phyloP scores from a whole-genome alignment of 1,140 invertebrate species.

The Drosophila athabasca region DNA sequence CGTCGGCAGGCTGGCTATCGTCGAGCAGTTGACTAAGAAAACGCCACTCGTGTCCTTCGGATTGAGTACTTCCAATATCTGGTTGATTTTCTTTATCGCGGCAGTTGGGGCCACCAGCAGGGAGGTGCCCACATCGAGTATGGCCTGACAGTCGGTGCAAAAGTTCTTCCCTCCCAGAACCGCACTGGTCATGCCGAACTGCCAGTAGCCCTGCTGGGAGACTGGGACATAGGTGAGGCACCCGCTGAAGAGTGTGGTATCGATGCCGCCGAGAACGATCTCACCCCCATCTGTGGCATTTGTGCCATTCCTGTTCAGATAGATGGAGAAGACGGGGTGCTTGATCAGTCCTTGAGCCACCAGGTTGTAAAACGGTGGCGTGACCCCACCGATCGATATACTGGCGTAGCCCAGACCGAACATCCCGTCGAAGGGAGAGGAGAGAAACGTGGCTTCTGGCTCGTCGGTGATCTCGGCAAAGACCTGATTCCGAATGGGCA shows the following conservation, averaged over 20 bases:
- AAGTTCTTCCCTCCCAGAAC: slow-evolving; percentile 85
- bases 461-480: slow-evolving; percentile 97
- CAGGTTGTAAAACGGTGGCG: slow-evolving; percentile 97
- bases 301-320: slow-evolving; percentile 88
- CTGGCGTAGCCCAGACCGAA: slow-evolving; percentile 94
- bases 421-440: slow-evolving; percentile 98
- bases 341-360: slow-evolving; percentile 91
- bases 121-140: slow-evolving; percentile 99
- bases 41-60: slow-evolving; percentile 85
- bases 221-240: slow-evolving; percentile 96
- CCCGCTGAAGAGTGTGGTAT: slow-evolving; percentile 93
- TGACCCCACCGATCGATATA: slow-evolving; percentile 94
- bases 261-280: slow-evolving; percentile 95
- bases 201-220: slow-evolving; percentile 95
- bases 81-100: slow-evolving; percentile 92
- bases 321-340: slow-evolving; percentile 96
- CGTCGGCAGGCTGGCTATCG: slow-evolving; percentile 37
- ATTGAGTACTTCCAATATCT: slow-evolving; percentile 87
- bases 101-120: slow-evolving; percentile 93
- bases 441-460: slow-evolving; percentile 94
- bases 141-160: slow-evolving; percentile 91
- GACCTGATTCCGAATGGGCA: slow-evolving; percentile 90
- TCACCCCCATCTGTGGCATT: slow-evolving; percentile 90
- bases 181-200: slow-evolving; percentile 94
- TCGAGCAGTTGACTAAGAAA: slow-evolving; percentile 87